Evolutionary conservation across 1,140 invertebrate genomes (phyloP), one percentile per base, ranked within the genome.

Genomic region (Lethocerus indicus): DNA sequence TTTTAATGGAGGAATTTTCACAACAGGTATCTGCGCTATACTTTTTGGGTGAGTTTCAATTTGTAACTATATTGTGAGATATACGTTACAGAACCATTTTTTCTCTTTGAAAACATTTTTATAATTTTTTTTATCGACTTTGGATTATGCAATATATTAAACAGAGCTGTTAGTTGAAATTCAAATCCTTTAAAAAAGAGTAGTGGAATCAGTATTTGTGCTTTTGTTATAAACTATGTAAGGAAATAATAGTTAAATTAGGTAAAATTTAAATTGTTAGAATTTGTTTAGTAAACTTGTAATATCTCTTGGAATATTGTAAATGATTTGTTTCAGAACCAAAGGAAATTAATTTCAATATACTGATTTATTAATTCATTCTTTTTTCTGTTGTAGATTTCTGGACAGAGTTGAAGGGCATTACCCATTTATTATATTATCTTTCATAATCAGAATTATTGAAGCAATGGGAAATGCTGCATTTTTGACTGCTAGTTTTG

Each of bases 381-480:
- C 23, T 28, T 50, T 50, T 40, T 45, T 7, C n/a, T 24, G 6
- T 13, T 9, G 27, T 23, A 51, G 45, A 14, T 36, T 48, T 29
- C 27, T 52, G 7, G 47, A 47, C 21, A 45, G 46, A 28, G 37
- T 45, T 18, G n/a, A 46, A 6, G 27, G 29, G 0, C 41, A 45
- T 20, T 18, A 41, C 29, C 39, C 32, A 14, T 47, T 50, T 27
- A 53, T 49, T 6, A 72, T 78, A 9, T 68, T 90, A 43, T 89
- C 87, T 52, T 90, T 95, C 63, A 57, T 79, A 1, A 83, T 92
- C 47, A 71, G 92, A 52, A 86, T 88, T 51, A 63, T 91, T n/a
- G 90, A 94, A 66, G 92, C 89, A 0, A 67, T 90, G 66, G 90
- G 89, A 21, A 87, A 89, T 59, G 88, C 90, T 0, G 87, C 87